A percentile compares a stretch with the other conserved stretches of the same genome.
Conservation (phyloP, 2,113 vertebrate genomes). For the Erinaceus europaeus region DNA sequence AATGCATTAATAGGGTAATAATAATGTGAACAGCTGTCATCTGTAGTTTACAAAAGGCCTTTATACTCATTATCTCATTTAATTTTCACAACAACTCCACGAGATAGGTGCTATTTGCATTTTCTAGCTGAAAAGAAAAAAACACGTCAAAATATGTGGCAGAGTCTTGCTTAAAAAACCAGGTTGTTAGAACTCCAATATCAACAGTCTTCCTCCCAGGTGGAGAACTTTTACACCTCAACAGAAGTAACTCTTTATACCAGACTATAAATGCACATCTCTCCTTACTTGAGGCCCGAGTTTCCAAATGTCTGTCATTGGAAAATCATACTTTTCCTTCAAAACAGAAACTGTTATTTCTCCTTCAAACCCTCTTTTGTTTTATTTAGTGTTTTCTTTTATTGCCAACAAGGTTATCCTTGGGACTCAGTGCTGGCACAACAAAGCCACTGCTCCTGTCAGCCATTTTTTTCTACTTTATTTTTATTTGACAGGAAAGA, state of each 20-base stretch:
- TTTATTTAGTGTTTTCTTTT: no score
- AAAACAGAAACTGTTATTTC: not conserved
- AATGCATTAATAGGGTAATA: not conserved
- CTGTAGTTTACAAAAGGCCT: conserved; percentile 1
- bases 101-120: conserved; percentile 19
- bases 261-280: not conserved
- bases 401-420: no score
- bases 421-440: no score
- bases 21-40: conserved; percentile 28
- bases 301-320: not conserved
- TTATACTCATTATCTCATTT: conserved; percentile 37
- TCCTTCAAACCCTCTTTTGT: not conserved
- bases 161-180: not conserved
- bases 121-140: conserved; percentile 9
- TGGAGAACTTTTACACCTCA: not conserved
- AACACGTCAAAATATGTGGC: not conserved
- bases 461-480: no score
- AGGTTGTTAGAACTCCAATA: not conserved
- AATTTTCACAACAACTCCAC: conserved; percentile 34
- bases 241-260: not conserved
- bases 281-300: not conserved
- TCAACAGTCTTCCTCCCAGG: conserved; percentile 14
- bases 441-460: no score
- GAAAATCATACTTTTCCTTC: not conserved
- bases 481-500: no score